Evolutionary conservation across 2,797 vertebrate species (phyloP), one percentile per base, ranked within the genome.

Genomic region (Argya squamiceps): DNA sequence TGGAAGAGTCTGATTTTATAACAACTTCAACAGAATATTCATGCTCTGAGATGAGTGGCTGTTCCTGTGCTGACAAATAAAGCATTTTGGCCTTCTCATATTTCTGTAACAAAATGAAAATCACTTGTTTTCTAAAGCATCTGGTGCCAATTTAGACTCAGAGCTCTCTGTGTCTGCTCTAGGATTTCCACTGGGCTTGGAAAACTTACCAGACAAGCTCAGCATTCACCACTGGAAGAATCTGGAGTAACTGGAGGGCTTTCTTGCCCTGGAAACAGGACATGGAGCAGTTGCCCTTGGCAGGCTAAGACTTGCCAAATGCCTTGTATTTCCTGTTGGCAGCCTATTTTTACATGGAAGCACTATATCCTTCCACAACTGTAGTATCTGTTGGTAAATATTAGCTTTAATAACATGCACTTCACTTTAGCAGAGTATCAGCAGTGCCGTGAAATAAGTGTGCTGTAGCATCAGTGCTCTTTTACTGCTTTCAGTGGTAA

Each of bases 171-270:
- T 87, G 90, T 95, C 90, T 96, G 75, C 63, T 74, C 29, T 36
- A 87, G 86, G 91, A 67, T 95, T 96, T 97, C 67, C 56, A 83
- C 59, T 77, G 75, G 68, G 52, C 71, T 94, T 0, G 2, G 93
- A 91, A 96, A 91, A 92, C 92, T 93, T 85, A 89, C 36, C 92
- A 89, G 87, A 95, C 94, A 93, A 96, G 92, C 83, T 95, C 56
- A 58, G 89, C 80, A 89, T 95, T 96, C 94, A 94, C 74, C 30
- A 16, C 50, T 94, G 77, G 76, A 83, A 80, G 56, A 86, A 81
- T 69, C 62, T 83, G 73, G 77, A 60, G 77, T 86, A 64, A 90
- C 93, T 82, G 85, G 77, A 95, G 70, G 91, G 85, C 84, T 95
- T 93, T 88, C 74, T 86, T 94, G 79, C 94, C 93, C 89, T 89